Conservation (phyloP, 2,113 vertebrate species). For the Larimichthys crocea region DNA sequence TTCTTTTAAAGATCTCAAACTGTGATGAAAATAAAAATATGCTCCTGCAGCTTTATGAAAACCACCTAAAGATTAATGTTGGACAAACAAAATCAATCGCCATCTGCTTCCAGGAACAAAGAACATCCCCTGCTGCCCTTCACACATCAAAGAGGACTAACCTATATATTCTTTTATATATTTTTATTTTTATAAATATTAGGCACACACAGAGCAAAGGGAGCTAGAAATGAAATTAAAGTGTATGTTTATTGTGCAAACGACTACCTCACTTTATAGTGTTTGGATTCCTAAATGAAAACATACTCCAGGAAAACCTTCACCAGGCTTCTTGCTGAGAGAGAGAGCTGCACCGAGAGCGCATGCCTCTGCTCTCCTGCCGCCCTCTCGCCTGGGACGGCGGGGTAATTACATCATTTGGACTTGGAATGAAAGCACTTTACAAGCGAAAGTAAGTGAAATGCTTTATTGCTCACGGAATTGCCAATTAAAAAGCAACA, state of each 20-base stretch:
- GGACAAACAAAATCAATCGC: constrained; percentile 45
- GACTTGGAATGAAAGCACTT: constrained; percentile 84
- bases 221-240: constrained; percentile 67
- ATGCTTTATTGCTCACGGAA: constrained; percentile 84
- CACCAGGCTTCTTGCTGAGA: constrained; percentile 66
- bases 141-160: constrained; percentile 52
- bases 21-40: constrained; percentile 42
- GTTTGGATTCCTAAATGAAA: constrained; percentile 82
- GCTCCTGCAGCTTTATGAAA: constrained; percentile 40
- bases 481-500: constrained; percentile 87
- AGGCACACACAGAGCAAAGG: constrained; percentile 40
- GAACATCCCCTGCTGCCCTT: constrained; percentile 22
- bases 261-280: constrained; percentile 68
- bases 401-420: constrained; percentile 87
- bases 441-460: constrained; percentile 79
- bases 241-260: constrained; percentile 74
- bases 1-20: constrained; percentile 31
- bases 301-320: constrained; percentile 72
- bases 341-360: constrained; percentile 42
- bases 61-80: constrained; percentile 33
- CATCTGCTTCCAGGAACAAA: constrained; percentile 53
- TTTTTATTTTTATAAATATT: constrained; percentile 47
- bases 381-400: constrained; percentile 67
- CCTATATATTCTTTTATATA: constrained; percentile 14
- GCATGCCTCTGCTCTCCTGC: constrained; percentile 36